These are phyloP conservation scores for Drosophila sp. DNA, from an alignment of 1,140 invertebrate species.

Conservation along the genomic window DNA sequence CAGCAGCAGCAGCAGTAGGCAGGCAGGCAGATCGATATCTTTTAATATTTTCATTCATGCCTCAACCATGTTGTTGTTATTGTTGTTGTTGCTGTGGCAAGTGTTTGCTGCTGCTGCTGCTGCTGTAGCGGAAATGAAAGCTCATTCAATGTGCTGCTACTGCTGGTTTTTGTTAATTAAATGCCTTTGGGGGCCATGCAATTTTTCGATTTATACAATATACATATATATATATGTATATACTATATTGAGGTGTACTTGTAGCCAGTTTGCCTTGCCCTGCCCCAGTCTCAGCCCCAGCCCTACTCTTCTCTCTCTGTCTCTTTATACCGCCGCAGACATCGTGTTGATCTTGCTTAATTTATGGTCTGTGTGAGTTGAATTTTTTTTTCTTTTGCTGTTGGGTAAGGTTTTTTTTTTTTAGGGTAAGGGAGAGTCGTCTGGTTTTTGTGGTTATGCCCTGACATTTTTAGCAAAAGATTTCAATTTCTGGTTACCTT, in stretches of 20 bases:
- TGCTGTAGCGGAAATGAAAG: slow-evolving; percentile 71
- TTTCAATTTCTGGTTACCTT: slow-evolving; percentile 51
- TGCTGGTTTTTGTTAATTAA: slow-evolving; percentile 70
- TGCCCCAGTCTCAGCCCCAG: not conserved
- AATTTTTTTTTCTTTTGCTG: slow-evolving; percentile 25
- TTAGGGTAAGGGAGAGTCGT: not conserved
- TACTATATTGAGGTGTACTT: slow-evolving; percentile 13
- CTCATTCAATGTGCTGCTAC: slow-evolving; percentile 46
- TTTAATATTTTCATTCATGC: slow-evolving; percentile 70
- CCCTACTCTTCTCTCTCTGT: not conserved
- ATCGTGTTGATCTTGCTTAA: slow-evolving; percentile 51
- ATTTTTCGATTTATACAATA: slow-evolving; percentile 44
- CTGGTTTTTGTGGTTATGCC: slow-evolving; percentile 31
- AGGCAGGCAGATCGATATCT: slow-evolving; percentile 71
- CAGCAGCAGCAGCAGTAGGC: slow-evolving; percentile 29
- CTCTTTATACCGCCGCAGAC: not conserved
- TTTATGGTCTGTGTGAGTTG: slow-evolving; percentile 52
- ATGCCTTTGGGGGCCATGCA: slow-evolving; percentile 57
- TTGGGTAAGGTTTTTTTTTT: slow-evolving; percentile 1
- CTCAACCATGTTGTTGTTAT: slow-evolving; percentile 41
- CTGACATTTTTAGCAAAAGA: slow-evolving; percentile 48
- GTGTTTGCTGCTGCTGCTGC: slow-evolving; percentile 52
- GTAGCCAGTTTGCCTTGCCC: slow-evolving; percentile 12
- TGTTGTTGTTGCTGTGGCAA: slow-evolving; percentile 35
- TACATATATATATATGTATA: not conserved